Conservation (phyloP, 2,888 invertebrate genomes). For the Podotricha telesiphe region DNA sequence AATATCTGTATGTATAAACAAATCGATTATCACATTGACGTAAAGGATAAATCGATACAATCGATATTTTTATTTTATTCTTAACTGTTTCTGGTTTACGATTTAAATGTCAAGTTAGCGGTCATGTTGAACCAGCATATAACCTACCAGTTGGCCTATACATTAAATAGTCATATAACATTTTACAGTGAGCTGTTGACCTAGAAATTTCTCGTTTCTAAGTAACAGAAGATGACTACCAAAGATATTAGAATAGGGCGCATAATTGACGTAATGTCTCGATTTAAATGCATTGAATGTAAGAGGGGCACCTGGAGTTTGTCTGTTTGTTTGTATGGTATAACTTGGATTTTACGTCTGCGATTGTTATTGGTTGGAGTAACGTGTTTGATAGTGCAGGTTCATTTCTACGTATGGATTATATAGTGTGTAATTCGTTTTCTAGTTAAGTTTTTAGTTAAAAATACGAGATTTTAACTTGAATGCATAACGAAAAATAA, state of each 20-base stretch:
- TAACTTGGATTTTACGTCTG: too few relatives aligned
- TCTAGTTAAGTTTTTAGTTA: too few relatives aligned
- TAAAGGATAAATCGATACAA: conserved; percentile 2
- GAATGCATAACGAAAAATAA: not conserved
- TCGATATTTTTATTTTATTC: not conserved
- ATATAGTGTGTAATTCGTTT: too few relatives aligned
- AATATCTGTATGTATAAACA: not conserved
- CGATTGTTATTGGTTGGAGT: too few relatives aligned
- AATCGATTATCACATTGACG: not conserved
- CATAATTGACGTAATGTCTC: conserved; percentile 36
- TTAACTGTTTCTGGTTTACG: not conserved
- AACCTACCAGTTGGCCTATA: conserved; percentile 1
- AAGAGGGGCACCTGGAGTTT: not conserved
- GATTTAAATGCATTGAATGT: conserved; percentile 25
- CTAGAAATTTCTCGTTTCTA: conserved; percentile 41
- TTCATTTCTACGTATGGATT: not conserved
- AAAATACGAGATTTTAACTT: too few relatives aligned
- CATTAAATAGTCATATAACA: conserved; percentile 19
- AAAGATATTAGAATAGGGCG: conserved; percentile 38
- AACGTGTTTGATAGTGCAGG: not conserved
- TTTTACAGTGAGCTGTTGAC: conserved; percentile 32
- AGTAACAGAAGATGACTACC: conserved; percentile 39
- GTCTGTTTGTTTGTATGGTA: not conserved
- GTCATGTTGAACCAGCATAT: not conserved
- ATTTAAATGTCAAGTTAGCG: conserved; percentile 8